phyloP scores from a whole-genome alignment of 2,888 invertebrate genomes.

The Drosophila lacicola region DNA sequence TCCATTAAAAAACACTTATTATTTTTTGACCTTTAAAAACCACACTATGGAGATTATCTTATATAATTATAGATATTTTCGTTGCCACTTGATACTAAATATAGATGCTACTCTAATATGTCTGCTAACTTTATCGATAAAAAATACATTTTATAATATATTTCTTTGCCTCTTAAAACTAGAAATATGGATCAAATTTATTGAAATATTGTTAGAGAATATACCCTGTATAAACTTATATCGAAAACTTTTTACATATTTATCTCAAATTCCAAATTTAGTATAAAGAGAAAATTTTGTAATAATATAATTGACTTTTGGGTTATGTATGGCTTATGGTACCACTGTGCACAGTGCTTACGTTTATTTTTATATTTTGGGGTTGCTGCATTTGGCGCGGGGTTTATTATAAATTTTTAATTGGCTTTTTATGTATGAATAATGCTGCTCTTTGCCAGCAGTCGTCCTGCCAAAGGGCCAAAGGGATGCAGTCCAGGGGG shows the following conservation, averaged over 20 bases:
- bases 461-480: conserved; percentile 13
- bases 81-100: no score
- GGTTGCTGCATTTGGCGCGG: conserved; percentile 72
- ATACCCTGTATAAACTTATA: background rate
- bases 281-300: background rate
- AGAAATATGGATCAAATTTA: no score
- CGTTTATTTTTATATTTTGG: conserved; percentile 56
- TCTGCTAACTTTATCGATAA: no score
- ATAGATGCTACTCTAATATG: no score
- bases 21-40: no score
- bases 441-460: conserved; percentile 62
- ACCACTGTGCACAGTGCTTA: conserved; percentile 57
- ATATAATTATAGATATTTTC: no score
- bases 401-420: conserved; percentile 80
- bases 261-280: background rate
- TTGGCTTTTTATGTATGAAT: conserved; percentile 81
- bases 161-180: no score
- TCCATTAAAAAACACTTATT: no score
- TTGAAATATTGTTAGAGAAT: no score
- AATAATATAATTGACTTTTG: background rate
- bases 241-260: background rate
- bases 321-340: background rate
- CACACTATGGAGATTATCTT: no score
- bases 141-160: no score
- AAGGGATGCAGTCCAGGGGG: conserved; percentile 62